Percentiles rank a stretch among this genome's conserved stretches.
Evolutionary conservation across 2,113 vertebrate species (phyloP).

Genomic region (Silurus meridionalis): DNA sequence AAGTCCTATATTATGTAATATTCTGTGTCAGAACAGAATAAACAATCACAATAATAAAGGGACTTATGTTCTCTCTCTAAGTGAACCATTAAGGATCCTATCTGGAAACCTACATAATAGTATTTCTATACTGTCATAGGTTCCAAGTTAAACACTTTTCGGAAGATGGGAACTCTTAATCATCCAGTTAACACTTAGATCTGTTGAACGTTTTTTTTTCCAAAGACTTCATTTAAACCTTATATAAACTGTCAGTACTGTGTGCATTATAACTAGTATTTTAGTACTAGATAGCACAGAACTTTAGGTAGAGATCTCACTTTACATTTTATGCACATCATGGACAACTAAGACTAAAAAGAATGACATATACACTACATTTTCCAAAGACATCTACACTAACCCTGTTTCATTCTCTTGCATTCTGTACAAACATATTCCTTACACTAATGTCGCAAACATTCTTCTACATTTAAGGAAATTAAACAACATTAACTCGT

Average conservation of each 20-base stretch:
- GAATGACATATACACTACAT: not conserved
- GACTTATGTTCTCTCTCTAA: not conserved
- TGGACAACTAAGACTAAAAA: not conserved
- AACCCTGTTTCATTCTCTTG: no score
- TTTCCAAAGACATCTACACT: not conserved
- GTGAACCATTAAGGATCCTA: not conserved
- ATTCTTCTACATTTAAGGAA: not conserved
- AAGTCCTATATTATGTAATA: not conserved
- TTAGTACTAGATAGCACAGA: not conserved
- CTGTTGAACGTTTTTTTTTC: not conserved
- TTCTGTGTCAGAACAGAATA: not conserved
- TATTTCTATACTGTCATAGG: not conserved
- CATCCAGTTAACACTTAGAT: not conserved
- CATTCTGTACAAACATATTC: not conserved
- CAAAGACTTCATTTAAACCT: not conserved
- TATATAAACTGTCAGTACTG: not conserved
- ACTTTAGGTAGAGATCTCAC: not conserved
- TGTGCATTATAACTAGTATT: not conserved
- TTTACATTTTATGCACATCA: not conserved
- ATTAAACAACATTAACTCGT: not conserved
- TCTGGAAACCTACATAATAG: not conserved
- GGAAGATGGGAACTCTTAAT: constrained; percentile 18
- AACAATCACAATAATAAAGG: not conserved
- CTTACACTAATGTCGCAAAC: not conserved
- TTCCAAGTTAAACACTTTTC: not conserved